Evolutionary conservation across 2,797 vertebrate genomes (phyloP), one percentile per base, ranked within the genome.

Genomic region (Odontamblyopus rebecca): DNA sequence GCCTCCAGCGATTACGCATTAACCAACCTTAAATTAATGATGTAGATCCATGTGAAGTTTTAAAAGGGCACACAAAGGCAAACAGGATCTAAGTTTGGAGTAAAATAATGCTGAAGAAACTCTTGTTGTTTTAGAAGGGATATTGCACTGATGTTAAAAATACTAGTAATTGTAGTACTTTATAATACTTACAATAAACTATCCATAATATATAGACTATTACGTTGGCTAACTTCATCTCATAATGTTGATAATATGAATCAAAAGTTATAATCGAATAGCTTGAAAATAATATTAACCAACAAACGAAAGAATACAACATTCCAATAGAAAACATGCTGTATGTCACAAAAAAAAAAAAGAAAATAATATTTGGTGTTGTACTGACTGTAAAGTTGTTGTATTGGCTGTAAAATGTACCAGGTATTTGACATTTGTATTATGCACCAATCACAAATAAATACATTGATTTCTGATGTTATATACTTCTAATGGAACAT

Each of bases 1-100:
- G 1, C 48, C 19, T 70, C 16, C 6, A 32, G 13, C 0, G 11
- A 69, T n/a, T 75, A 71, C 80, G 18, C 71, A 50, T 54, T 60
- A 5, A 6, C 27, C 69, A 76, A 75, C 73, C 53, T 67, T 15
- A 67, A 59, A 65, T 82, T 53, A 80, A 73, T 32, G 53, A 73
- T 27, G 72, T 69, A 35, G 69, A 76, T 63, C 57, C 8, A 32
- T 6, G 63, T 12, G 32, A 12, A 8, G 61, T n/a, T 23, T 38
- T 38, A 62, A 44, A 64, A 44, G 62, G 38, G 35, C 61, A n/a
- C 62, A 64, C 23, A 44, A 0, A 23, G 19, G 61, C 38, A 64
- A 44, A 44, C 1, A 38, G 19, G 61, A 63, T 63, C 35, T 38
- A 23, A 5, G 6, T 57, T 57, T 27, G 23, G 54, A 57, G 54